Conservation (phyloP, 2,797 vertebrate genomes). For the Melanotaenia pygmaea region DNA sequence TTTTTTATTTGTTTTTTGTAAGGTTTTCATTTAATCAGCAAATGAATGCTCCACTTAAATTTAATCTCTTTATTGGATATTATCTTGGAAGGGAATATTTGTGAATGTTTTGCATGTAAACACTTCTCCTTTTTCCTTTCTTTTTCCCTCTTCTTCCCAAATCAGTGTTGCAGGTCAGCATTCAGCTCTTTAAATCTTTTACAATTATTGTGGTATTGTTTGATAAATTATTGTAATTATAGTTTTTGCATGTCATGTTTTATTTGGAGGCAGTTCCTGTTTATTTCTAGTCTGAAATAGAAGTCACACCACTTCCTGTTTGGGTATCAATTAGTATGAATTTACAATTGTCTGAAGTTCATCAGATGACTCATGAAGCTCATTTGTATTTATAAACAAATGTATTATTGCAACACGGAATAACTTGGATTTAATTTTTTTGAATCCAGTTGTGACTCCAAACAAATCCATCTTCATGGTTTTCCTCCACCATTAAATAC, state of each 20-base stretch:
- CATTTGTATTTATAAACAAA: constrained; percentile 17
- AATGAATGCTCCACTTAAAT: too few species aligned
- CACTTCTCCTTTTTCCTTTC: too few species aligned
- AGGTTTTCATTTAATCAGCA: too few species aligned
- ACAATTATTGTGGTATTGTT: too few species aligned
- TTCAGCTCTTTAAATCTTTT: background rate
- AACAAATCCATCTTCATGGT: constrained; percentile 11
- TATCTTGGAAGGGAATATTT: too few species aligned
- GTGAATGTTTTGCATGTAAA: too few species aligned
- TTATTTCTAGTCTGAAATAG: background rate
- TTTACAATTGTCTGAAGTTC: constrained; percentile 8
- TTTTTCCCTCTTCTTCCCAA: too few species aligned
- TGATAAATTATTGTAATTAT: too few species aligned
- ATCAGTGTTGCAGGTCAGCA: too few species aligned
- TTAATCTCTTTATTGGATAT: too few species aligned
- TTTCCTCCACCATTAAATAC: constrained; percentile 1
- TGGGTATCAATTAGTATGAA: background rate
- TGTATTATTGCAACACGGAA: background rate
- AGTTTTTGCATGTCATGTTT: background rate
- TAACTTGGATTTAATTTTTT: constrained; percentile 16
- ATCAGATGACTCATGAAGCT: constrained; percentile 2
- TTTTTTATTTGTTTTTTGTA: too few species aligned
- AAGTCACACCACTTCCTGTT: constrained; percentile 19
- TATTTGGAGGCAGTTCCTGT: background rate
- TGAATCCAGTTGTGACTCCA: constrained; percentile 6